These are phyloP conservation scores for Pseudopipra pipra DNA, from an alignment of 2,113 vertebrate species.

Conservation along the genomic window DNA sequence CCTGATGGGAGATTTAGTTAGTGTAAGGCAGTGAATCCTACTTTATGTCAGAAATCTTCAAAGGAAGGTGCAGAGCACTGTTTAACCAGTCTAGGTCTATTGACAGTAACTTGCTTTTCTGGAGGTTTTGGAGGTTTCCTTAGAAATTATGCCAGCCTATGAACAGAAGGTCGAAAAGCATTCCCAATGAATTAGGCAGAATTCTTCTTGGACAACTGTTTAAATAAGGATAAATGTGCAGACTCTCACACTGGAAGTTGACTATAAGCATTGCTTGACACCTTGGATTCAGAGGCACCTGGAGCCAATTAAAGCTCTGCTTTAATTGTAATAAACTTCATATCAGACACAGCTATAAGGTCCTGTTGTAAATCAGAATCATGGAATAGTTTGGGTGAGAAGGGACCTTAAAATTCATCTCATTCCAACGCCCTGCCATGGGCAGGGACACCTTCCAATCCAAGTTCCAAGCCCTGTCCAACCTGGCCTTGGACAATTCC, in stretches of 20 bases:
- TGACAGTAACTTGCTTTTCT: background rate
- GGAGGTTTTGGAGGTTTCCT: background rate
- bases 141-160: background rate
- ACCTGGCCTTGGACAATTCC: background rate
- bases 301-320: background rate
- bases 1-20: background rate
- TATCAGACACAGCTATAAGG: background rate
- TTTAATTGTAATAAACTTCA: accelerated
- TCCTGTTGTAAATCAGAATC: background rate
- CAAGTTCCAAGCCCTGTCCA: background rate
- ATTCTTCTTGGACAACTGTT: background rate
- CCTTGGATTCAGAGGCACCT: background rate
- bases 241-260: background rate
- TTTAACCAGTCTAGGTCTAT: background rate
- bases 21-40: background rate
- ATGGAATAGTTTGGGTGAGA: background rate
- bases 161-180: background rate
- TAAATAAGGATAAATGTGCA: background rate
- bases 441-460: background rate
- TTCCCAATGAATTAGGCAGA: background rate
- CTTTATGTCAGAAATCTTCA: background rate
- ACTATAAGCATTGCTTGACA: background rate
- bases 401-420: background rate
- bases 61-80: background rate
- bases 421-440: background rate